Evolutionary conservation across 1,140 invertebrate genomes (phyloP).

Genomic region (Leptonema lineaticorne): DNA sequence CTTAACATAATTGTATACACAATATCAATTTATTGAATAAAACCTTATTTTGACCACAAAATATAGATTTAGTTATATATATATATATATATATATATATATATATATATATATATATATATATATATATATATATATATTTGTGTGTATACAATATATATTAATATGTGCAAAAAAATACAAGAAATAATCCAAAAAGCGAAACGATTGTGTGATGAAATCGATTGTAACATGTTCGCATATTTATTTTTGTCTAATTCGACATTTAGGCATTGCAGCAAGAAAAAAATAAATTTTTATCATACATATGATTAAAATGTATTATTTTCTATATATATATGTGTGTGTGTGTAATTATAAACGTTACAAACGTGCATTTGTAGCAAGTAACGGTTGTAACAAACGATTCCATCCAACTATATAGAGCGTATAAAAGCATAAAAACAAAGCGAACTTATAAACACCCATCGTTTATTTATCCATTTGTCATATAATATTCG

Average conservation of each 20-base stretch:
- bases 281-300: background rate
- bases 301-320: too few species aligned
- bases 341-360: background rate
- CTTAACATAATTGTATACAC: too few species aligned
- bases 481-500: too few species aligned
- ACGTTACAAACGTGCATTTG: background rate
- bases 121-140: too few species aligned
- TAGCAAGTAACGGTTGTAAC: background rate
- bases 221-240: background rate
- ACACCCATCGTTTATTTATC: background rate
- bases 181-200: background rate
- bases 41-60: too few species aligned
- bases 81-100: too few species aligned
- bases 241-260: background rate
- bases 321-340: background rate
- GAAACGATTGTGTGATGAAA: background rate
- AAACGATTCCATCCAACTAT: slow-evolving; percentile 3
- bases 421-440: slow-evolving; percentile 7
- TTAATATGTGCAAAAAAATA: too few species aligned
- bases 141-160: too few species aligned
- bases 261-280: background rate
- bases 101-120: too few species aligned
- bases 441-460: background rate
- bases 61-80: too few species aligned
- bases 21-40: too few species aligned